These are phyloP conservation scores for Calliscelio sp. DNA, from an alignment of 2,888 invertebrate genomes.

Conservation along the genomic window DNA sequence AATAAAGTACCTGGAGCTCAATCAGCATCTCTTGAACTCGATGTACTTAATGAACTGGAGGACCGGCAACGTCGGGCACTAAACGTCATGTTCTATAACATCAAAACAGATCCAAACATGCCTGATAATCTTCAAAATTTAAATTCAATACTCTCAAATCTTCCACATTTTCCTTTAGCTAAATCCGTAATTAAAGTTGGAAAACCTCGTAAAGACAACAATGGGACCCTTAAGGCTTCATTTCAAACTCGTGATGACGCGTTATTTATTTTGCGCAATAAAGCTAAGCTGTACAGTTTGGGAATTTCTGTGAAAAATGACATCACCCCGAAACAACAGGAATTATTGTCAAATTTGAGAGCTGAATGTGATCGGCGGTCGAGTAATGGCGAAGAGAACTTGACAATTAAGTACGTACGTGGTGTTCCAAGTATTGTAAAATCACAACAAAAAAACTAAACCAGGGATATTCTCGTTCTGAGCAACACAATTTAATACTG, in stretches of 20 bases:
- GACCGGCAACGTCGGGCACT: neutral
- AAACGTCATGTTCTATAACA: constrained; percentile 18
- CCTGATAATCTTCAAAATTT: neutral
- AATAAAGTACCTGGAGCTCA: neutral
- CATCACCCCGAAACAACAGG: constrained; percentile 27
- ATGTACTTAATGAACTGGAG: constrained; percentile 4
- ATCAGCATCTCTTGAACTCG: neutral
- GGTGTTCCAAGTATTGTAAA: neutral
- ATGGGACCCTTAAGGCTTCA: constrained; percentile 3
- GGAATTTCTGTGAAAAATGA: constrained; percentile 1
- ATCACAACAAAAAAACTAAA: neutral
- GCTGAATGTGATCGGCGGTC: neutral
- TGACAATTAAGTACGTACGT: neutral
- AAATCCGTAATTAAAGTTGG: constrained; percentile 3
- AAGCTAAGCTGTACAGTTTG: neutral
- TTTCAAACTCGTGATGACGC: constrained; percentile 14
- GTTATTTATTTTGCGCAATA: constrained; percentile 7
- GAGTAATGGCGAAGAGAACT: neutral
- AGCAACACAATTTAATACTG: neutral
- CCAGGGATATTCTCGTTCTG: neutral
- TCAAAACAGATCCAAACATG: neutral
- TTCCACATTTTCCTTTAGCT: constrained; percentile 11
- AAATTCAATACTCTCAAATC: constrained; percentile 6
- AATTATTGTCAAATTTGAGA: neutral
- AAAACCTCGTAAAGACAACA: neutral